Evolutionary conservation across 64 coral and sea anemone species (phyloP), one percentile per base, ranked within the genome.

Genomic region (Actinia equina): DNA sequence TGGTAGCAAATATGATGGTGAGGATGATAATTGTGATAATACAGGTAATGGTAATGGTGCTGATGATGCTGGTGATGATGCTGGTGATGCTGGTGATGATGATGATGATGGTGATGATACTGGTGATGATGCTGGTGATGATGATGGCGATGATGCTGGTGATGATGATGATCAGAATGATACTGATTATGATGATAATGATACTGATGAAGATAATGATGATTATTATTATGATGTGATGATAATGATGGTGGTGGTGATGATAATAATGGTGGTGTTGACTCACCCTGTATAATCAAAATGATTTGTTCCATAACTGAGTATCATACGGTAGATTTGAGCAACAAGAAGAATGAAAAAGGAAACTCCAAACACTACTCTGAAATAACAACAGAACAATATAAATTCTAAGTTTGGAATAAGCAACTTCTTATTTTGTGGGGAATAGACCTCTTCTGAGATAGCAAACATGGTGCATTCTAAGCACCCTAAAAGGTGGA

Each of bases 221-320:
- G 8, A n/a, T n/a, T n/a, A n/a, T n/a, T n/a, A n/a, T n/a, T n/a
- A n/a, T n/a, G n/a, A n/a, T n/a, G n/a, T n/a, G n/a, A n/a, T 56
- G 54, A 56, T 56, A 11, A 11, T 11, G 9, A 11, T 56, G 54
- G 13, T 65, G 61, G 22, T 79, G 17, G 44, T 57, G 6, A 23
- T 74, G 53, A 83, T 65, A 19, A 43, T 56, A 11, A 6, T 56
- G 54, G n/a, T n/a, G n/a, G 14, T 56, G 54, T 10, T 43, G 23
- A 30, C 93, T 89, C 56, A 95, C 93, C 80, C 86, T 13, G 89
- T 82, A 70, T 95, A 95, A 59, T 95, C 93, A 86, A 95, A 95
- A 69, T 37, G 70, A 41, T 95, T 91, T 56, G 49, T 85, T 77
- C 93, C 93, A 86, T 95, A 95, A 7, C 87, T 49, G 17, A 84